Conservation (phyloP, 1,140 invertebrate genomes). For the Carposina sasakii region DNA sequence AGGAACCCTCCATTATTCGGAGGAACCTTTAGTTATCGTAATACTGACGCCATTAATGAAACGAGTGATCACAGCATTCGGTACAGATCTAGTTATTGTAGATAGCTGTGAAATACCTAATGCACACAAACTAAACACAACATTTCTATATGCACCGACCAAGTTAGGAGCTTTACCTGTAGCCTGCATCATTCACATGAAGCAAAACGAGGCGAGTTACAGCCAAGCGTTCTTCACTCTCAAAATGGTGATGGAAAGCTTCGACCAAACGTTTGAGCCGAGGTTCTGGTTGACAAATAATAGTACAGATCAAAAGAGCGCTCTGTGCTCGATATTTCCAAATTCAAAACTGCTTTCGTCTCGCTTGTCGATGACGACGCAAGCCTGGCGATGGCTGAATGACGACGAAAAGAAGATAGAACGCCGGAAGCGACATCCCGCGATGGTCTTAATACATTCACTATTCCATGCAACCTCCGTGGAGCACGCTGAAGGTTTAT, state of each 20-base stretch:
- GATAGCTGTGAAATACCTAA: conserved; percentile 9
- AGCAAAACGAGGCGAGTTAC: conserved; percentile 10
- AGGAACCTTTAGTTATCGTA: not conserved
- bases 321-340: conserved; percentile 6
- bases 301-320: not conserved
- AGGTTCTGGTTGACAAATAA: conserved; percentile 3
- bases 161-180: conserved; percentile 19
- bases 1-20: not conserved
- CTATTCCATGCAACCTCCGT: not conserved
- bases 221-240: conserved; percentile 14
- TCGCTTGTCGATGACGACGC: conserved; percentile 2
- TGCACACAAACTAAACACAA: not conserved
- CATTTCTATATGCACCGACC: conserved; percentile 17
- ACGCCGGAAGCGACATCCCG: conserved; percentile 2
- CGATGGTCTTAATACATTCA: conserved; percentile 10
- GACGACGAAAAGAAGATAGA: conserved; percentile 10
- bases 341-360: not conserved
- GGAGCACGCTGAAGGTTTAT: conserved; percentile 9
- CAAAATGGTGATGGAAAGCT: conserved; percentile 10
- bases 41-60: conserved; percentile 18
- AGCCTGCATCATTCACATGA: conserved; percentile 18
- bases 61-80: conserved; percentile 1
- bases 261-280: too few species aligned
- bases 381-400: conserved; percentile 14
- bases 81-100: conserved; percentile 17